Conservation (phyloP, 2,113 vertebrate genomes). For the Spermophilus dauricus region DNA sequence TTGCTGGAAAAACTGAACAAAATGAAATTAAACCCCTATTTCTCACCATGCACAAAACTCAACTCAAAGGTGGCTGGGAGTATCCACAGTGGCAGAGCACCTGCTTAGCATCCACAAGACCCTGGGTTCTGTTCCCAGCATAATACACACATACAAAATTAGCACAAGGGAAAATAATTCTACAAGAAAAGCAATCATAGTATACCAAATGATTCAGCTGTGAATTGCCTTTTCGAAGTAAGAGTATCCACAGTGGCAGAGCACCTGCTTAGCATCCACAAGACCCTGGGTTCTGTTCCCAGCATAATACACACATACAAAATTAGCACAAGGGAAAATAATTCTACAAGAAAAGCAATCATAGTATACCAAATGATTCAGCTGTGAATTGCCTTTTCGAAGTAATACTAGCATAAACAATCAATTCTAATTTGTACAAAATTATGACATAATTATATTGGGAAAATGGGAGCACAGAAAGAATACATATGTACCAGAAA, state of each 20-base stretch:
- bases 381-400: constrained; percentile 27
- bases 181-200: too few relatives aligned
- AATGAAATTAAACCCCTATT: too few relatives aligned
- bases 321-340: constrained; percentile 25
- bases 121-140: too few relatives aligned
- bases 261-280: not conserved
- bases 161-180: too few relatives aligned
- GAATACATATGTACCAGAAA: not conserved
- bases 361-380: constrained; percentile 22
- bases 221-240: too few relatives aligned
- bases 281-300: not conserved
- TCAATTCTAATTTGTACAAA: constrained; percentile 37
- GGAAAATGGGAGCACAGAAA: not conserved
- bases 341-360: constrained; percentile 29
- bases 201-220: too few relatives aligned
- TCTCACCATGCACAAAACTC: too few relatives aligned
- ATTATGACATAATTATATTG: not conserved
- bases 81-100: too few relatives aligned
- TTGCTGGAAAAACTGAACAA: too few relatives aligned
- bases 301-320: not conserved
- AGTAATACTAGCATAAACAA: not conserved
- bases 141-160: too few relatives aligned
- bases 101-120: too few relatives aligned
- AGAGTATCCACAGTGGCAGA: not conserved
- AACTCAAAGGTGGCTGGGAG: too few relatives aligned